A percentile compares a stretch with the other conserved stretches of the same genome.
phyloP scores from a whole-genome alignment of 2,888 invertebrate species.

The Archips xylosteana region DNA sequence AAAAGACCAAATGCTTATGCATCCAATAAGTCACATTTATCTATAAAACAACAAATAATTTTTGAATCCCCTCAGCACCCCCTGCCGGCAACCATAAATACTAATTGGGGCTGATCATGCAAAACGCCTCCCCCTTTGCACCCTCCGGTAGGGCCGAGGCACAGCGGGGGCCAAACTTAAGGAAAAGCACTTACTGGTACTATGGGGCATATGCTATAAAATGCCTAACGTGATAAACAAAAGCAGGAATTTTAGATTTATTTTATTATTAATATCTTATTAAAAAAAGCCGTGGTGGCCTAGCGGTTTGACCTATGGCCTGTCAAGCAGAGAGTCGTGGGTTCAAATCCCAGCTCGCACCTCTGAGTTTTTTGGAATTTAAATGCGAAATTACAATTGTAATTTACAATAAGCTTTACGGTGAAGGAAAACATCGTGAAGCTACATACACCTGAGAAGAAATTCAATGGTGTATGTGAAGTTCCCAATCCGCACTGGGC shows the following conservation, averaged over 20 bases:
- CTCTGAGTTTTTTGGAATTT: no score
- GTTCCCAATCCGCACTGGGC: no score
- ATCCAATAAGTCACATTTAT: not conserved
- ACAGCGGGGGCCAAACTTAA: constrained; percentile 10
- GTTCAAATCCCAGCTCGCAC: no score
- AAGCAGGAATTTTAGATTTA: not conserved
- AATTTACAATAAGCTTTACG: no score
- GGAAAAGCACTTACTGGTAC: constrained; percentile 1
- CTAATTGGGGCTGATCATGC: constrained; percentile 64
- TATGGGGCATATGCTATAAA: not conserved
- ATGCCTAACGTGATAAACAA: not conserved
- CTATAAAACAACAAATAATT: not conserved
- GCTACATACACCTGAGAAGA: no score
- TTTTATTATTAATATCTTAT: no score
- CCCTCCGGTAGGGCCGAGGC: constrained; percentile 10
- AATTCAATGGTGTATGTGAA: no score
- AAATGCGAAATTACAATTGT: no score
- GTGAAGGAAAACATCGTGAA: no score
- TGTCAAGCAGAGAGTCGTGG: no score
- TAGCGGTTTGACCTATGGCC: no score
- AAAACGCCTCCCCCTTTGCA: constrained; percentile 47
- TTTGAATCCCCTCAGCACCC: constrained; percentile 15
- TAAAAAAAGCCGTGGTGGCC: no score
- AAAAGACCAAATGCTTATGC: not conserved
- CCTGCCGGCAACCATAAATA: constrained; percentile 50